A percentile compares a stretch with the other conserved stretches of the same genome.
These are phyloP conservation scores for Typhlichthys eigenmanni DNA, from an alignment of 2,797 vertebrate species.

Conservation along the genomic window DNA sequence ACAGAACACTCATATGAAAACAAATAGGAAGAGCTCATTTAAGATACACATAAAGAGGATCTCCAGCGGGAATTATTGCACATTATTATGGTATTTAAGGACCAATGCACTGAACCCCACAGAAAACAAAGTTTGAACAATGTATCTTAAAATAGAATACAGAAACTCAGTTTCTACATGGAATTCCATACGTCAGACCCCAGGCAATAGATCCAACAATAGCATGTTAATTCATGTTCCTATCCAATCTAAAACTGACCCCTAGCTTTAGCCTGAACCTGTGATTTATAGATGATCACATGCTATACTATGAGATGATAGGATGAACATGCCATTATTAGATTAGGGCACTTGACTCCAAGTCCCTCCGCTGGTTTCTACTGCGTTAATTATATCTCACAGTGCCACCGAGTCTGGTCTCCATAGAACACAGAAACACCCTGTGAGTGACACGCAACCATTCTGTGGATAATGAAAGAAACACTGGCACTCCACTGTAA, in stretches of 20 bases:
- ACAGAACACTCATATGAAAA: background rate
- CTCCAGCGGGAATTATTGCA: background rate
- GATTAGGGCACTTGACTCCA: background rate
- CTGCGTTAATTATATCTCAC: too few species aligned
- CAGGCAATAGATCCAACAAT: constrained; percentile 13
- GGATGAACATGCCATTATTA: background rate
- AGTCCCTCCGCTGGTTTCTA: background rate
- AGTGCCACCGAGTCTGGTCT: background rate
- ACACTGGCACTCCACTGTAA: background rate
- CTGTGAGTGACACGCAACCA: background rate
- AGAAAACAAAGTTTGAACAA: background rate
- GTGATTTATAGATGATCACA: constrained; percentile 23
- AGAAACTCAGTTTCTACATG: background rate
- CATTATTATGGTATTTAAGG: background rate
- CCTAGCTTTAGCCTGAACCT: background rate
- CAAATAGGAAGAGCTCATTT: background rate
- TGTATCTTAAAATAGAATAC: constrained; percentile 11
- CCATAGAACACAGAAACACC: background rate
- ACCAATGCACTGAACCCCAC: background rate
- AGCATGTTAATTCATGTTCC: constrained; percentile 20
- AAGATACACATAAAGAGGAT: background rate
- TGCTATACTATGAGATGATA: background rate
- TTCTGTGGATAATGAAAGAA: background rate
- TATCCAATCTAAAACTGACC: constrained; percentile 12
- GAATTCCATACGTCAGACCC: constrained; percentile 23